Conservation (phyloP, 2,888 invertebrate species). For the Leptarthrus brevirostris region DNA sequence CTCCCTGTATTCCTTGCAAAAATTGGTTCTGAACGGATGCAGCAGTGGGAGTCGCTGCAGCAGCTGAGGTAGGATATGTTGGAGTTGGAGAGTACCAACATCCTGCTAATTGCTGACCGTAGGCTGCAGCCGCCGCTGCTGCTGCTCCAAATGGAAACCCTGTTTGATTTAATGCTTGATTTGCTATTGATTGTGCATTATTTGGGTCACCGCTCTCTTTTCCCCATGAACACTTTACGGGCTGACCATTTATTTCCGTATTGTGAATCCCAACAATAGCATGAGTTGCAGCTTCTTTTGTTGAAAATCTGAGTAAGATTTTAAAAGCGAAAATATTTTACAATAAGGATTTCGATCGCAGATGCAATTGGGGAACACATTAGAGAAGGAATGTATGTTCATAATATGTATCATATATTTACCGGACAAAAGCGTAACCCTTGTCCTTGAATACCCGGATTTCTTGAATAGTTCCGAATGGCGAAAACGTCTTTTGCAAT, state of each 20-base stretch:
- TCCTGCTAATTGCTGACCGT: slow-evolving; percentile 84
- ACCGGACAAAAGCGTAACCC: slow-evolving; percentile 97
- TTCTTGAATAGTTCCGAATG: slow-evolving; percentile 97
- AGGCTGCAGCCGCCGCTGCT: slow-evolving; percentile 69
- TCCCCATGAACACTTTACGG: slow-evolving; percentile 99
- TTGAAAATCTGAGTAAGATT: slow-evolving; percentile 83
- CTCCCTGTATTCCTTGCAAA: slow-evolving; percentile 89
- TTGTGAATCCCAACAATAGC: slow-evolving; percentile 98
- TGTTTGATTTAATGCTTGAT: slow-evolving; percentile 69
- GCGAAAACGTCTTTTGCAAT: slow-evolving; percentile 95
- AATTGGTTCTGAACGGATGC: slow-evolving; percentile 86
- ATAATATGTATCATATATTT: too few relatives aligned
- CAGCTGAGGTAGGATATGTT: slow-evolving; percentile 73
- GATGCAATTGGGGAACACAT: slow-evolving; percentile 34
- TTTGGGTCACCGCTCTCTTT: slow-evolving; percentile 96
- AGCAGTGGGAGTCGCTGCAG: slow-evolving; percentile 74
- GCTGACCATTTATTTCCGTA: slow-evolving; percentile 94
- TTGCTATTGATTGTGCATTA: slow-evolving; percentile 79
- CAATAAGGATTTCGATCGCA: background rate
- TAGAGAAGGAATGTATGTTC: slow-evolving; percentile 19
- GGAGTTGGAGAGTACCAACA: slow-evolving; percentile 91
- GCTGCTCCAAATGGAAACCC: slow-evolving; percentile 71
- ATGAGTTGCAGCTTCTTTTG: slow-evolving; percentile 97
- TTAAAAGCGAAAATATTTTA: slow-evolving; percentile 51
- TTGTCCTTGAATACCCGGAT: slow-evolving; percentile 99